These are phyloP conservation scores for Pao palembangensis DNA, from an alignment of 2,113 vertebrate species.

Conservation along the genomic window DNA sequence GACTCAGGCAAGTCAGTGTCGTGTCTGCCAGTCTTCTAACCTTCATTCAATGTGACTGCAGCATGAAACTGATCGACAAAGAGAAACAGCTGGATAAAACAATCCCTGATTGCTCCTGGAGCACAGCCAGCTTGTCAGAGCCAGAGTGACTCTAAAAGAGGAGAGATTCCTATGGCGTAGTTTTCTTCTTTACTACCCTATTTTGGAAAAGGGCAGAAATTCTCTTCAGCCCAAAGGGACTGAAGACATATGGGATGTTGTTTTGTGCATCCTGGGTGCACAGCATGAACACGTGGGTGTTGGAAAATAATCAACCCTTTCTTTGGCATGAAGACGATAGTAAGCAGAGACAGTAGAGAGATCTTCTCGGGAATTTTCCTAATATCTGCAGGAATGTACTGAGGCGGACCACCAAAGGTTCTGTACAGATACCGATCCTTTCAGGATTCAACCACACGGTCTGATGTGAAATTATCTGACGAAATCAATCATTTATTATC, in stretches of 20 bases:
- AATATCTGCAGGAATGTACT: background rate
- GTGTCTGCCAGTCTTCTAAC: constrained; percentile 25
- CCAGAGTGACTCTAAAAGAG: background rate
- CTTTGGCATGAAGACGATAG: too few relatives aligned
- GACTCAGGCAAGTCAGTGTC: background rate
- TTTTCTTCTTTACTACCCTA: too few relatives aligned
- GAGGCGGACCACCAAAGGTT: too few relatives aligned
- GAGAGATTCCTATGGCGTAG: too few relatives aligned
- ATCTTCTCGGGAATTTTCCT: background rate
- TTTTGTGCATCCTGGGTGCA: too few relatives aligned
- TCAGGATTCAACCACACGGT: background rate
- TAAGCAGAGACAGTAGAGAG: constrained; percentile 1
- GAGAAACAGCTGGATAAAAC: constrained; percentile 28
- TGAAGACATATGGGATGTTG: too few relatives aligned
- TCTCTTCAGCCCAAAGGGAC: too few relatives aligned
- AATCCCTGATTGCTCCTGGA: constrained; percentile 28
- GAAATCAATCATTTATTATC: constrained; percentile 8
- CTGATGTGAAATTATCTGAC: constrained; percentile 15
- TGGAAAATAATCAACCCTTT: too few relatives aligned
- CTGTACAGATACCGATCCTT: too few relatives aligned
- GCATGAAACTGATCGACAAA: constrained; percentile 31
- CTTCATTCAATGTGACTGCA: constrained; percentile 28
- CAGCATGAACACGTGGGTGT: too few relatives aligned
- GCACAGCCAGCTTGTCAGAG: constrained; percentile 23
- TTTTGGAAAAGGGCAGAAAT: too few relatives aligned